phyloP scores from a whole-genome alignment of 2,797 vertebrate species.

The Tokudaia muenninki region DNA sequence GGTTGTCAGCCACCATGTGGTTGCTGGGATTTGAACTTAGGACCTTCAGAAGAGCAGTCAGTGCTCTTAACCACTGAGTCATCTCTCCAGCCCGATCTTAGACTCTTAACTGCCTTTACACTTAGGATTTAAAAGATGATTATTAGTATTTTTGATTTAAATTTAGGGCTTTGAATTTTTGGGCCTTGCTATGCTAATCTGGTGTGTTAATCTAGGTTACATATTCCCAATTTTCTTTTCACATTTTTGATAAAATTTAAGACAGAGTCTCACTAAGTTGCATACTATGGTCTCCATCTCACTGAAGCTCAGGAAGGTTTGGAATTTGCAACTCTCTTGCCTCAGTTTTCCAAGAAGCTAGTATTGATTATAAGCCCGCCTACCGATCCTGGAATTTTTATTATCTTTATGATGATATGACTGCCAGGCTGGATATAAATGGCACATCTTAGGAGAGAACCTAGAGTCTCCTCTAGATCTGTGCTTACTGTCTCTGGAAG shows the following conservation, averaged over 20 bases:
- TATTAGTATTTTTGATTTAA: background rate
- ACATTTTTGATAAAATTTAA: background rate
- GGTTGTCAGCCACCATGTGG: no score
- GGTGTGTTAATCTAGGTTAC: background rate
- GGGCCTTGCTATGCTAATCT: background rate
- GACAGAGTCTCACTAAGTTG: background rate
- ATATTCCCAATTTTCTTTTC: background rate
- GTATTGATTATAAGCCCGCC: background rate
- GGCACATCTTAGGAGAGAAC: background rate
- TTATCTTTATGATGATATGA: background rate
- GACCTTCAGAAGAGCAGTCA: no score
- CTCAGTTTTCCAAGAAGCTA: background rate
- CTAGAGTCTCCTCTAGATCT: background rate
- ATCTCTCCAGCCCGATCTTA: background rate
- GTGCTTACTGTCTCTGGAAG: background rate
- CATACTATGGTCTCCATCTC: background rate
- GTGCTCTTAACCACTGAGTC: no score
- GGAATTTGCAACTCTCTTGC: background rate
- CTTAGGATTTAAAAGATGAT: background rate
- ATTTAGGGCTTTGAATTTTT: background rate
- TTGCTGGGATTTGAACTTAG: no score
- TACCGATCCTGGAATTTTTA: background rate
- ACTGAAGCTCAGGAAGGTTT: background rate
- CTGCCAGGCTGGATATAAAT: background rate
- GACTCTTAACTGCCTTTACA: background rate